Percentiles rank a stretch among this genome's conserved stretches.
phyloP scores from a whole-genome alignment of 2,888 invertebrate genomes.

The Escarpia spicata region DNA sequence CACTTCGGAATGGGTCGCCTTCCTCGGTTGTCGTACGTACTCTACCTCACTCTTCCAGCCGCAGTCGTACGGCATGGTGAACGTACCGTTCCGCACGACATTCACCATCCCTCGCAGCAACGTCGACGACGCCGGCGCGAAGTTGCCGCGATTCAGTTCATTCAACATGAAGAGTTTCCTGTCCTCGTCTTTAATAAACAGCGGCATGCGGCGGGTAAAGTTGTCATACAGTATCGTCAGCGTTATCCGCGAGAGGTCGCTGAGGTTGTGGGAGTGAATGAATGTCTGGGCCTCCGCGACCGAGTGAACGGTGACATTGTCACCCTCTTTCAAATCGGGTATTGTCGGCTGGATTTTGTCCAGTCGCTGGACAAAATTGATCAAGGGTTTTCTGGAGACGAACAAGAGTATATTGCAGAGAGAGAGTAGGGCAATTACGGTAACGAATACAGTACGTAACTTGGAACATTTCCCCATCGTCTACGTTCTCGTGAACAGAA shows the following conservation, averaged over 20 bases:
- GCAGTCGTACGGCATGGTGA: slow-evolving; percentile 22
- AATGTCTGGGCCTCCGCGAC: background rate
- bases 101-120: slow-evolving; percentile 6
- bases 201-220: background rate
- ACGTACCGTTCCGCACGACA: slow-evolving; percentile 23
- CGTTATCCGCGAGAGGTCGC: background rate
- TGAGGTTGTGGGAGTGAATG: background rate
- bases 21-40: background rate
- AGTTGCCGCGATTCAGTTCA: background rate
- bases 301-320: background rate
- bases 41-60: background rate
- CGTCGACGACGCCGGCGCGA: background rate
- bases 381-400: background rate
- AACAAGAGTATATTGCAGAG: background rate
- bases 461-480: background rate
- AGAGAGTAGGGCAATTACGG: background rate
- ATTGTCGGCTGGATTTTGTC: too few species aligned
- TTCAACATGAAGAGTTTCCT: background rate
- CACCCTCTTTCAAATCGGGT: background rate
- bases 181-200: background rate
- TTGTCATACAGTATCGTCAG: background rate
- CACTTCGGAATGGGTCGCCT: background rate
- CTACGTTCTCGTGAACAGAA: too few species aligned
- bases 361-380: background rate
- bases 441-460: background rate